These are phyloP conservation scores for Mobula hypostoma DNA, from an alignment of 2,113 vertebrate species.

Conservation along the genomic window DNA sequence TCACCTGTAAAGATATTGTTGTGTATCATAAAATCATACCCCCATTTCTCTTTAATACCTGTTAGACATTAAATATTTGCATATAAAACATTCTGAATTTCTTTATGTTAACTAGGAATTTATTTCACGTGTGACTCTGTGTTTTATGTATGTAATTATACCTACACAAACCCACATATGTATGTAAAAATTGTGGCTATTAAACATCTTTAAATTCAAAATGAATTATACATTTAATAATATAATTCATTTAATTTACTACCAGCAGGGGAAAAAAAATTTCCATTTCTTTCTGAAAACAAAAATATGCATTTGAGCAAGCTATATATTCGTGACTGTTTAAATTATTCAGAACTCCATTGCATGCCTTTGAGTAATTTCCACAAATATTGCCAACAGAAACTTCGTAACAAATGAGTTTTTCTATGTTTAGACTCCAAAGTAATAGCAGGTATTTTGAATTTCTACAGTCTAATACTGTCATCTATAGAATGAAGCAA, in stretches of 20 bases:
- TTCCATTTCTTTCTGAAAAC: constrained; percentile 31
- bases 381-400: constrained; percentile 36
- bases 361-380: constrained; percentile 37
- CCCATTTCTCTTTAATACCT: constrained; percentile 27
- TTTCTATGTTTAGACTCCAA: constrained; percentile 36
- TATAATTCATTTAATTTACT: constrained; percentile 35
- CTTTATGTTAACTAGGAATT: constrained; percentile 6
- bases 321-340: constrained; percentile 28
- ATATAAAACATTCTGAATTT: constrained; percentile 26
- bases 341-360: constrained; percentile 36
- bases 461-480: constrained; percentile 36
- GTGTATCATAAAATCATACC: background rate
- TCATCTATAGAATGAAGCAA: constrained; percentile 34
- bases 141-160: constrained; percentile 21
- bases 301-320: constrained; percentile 33
- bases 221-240: constrained; percentile 37
- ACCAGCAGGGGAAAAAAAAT: constrained; percentile 22
- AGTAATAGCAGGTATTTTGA: constrained; percentile 29
- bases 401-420: constrained; percentile 34
- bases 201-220: constrained; percentile 33
- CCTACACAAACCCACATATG: constrained; percentile 8
- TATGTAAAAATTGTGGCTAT: constrained; percentile 34
- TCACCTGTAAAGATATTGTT: constrained; percentile 12
- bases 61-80: constrained; percentile 14
- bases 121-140: background rate